These are phyloP conservation scores for Aphelenchoides fujianensis DNA, from an alignment of 1,140 invertebrate genomes.

Conservation along the genomic window DNA sequence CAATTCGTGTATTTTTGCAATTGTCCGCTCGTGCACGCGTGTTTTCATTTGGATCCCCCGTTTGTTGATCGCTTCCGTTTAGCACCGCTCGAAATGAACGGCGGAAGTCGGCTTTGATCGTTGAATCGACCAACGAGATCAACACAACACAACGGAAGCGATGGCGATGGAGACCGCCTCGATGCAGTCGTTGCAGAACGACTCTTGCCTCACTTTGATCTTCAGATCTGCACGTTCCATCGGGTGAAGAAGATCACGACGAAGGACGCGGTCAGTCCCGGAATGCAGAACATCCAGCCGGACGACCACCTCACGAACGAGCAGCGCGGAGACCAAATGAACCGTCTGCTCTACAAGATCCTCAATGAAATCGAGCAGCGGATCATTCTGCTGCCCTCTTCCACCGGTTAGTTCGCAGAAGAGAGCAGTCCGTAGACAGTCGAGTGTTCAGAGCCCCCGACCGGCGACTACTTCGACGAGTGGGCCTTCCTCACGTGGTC, in stretches of 20 bases:
- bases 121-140: no score
- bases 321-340: conserved; percentile 43
- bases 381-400: conserved; percentile 30
- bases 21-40: no score
- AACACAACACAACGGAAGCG: no score
- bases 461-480: conserved; percentile 41
- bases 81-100: no score
- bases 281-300: conserved; percentile 20
- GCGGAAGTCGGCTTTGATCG: no score
- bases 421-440: no score
- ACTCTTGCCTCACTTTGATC: neutral
- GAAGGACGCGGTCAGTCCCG: conserved; percentile 32
- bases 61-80: no score
- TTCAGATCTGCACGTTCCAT: conserved; percentile 43
- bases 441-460: conserved; percentile 39
- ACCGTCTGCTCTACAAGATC: conserved; percentile 45
- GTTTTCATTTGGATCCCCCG: no score
- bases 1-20: neutral
- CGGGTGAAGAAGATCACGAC: conserved; percentile 41
- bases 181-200: neutral
- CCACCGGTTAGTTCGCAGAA: conserved; percentile 24
- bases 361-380: conserved; percentile 45
- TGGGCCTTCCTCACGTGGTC: conserved; percentile 48
- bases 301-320: conserved; percentile 32
- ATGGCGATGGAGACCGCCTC: neutral